Conservation (phyloP, 2,797 vertebrate species). For the Lycodopsis pacificus region DNA sequence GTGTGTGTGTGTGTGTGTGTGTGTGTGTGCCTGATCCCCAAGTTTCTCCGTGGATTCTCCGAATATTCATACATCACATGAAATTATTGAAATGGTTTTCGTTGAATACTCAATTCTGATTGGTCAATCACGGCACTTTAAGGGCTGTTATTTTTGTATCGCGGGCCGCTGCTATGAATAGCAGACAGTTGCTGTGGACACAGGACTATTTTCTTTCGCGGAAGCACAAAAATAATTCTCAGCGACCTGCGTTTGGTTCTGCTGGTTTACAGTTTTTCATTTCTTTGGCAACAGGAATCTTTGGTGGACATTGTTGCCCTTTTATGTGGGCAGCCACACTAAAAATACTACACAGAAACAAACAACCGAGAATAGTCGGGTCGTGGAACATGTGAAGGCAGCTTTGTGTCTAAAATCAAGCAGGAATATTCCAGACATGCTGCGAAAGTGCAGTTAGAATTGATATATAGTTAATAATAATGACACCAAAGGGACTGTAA, state of each 20-base stretch:
- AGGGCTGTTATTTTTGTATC: background rate
- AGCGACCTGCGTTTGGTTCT: background rate
- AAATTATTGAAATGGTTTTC: background rate
- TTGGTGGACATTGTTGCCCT: slow-evolving; percentile 3
- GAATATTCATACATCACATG: background rate
- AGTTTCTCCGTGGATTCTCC: slow-evolving; percentile 12
- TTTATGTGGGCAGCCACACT: slow-evolving; percentile 30
- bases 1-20: slow-evolving; percentile 1
- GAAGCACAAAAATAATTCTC: background rate
- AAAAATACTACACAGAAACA: slow-evolving; percentile 40
- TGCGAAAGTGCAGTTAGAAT: no score
- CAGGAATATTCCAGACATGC: slow-evolving; percentile 9
- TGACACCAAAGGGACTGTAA: background rate
- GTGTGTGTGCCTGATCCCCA: slow-evolving; percentile 17
- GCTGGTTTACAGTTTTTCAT: background rate
- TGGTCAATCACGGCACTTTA: background rate
- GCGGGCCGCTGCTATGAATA: background rate
- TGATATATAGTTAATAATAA: background rate
- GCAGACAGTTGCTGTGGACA: background rate
- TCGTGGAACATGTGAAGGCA: slow-evolving; percentile 10
- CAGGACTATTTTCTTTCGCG: background rate
- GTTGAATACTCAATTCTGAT: background rate
- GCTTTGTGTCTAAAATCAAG: slow-evolving; percentile 24
- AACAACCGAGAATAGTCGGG: slow-evolving; percentile 13
- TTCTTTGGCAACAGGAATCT: slow-evolving; percentile 19